Percentiles rank a stretch among this genome's conserved stretches.
phyloP scores from a whole-genome alignment of 2,888 invertebrate genomes.

The Fragum sueziense region DNA sequence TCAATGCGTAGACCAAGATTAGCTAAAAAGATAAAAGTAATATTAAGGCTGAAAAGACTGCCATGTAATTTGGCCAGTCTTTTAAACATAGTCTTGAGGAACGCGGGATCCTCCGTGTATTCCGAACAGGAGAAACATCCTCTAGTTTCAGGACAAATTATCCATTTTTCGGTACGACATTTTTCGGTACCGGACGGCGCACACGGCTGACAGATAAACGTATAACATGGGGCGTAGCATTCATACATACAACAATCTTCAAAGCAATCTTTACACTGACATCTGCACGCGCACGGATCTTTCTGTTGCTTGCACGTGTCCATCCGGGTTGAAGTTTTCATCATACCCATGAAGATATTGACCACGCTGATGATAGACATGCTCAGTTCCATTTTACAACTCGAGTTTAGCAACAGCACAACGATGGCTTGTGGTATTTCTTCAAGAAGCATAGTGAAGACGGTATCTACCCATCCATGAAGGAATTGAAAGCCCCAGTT shows the following conservation, averaged over 20 bases:
- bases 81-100: not conserved
- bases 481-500: not conserved
- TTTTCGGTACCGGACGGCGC: not conserved
- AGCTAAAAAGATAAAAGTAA: not conserved
- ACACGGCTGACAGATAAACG: not conserved
- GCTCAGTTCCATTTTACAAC: not conserved
- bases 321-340: not conserved
- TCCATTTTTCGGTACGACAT: not conserved
- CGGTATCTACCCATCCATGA: not conserved
- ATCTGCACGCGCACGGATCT: not conserved
- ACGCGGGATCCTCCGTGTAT: not conserved
- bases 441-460: not conserved
- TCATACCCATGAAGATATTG: not conserved
- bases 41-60: not conserved
- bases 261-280: not conserved
- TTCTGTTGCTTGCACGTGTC: not conserved
- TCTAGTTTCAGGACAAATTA: not conserved
- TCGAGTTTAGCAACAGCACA: not conserved
- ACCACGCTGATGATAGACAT: not conserved
- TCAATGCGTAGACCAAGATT: not conserved
- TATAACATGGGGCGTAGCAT: not conserved
- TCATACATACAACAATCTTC: not conserved
- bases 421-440: conserved; percentile 3
- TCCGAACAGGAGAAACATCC: not conserved
- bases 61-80: not conserved